Evolutionary conservation across 53 echinoderm and acorn worm species (phyloP).

Genomic region (Echinarachnius parma): DNA sequence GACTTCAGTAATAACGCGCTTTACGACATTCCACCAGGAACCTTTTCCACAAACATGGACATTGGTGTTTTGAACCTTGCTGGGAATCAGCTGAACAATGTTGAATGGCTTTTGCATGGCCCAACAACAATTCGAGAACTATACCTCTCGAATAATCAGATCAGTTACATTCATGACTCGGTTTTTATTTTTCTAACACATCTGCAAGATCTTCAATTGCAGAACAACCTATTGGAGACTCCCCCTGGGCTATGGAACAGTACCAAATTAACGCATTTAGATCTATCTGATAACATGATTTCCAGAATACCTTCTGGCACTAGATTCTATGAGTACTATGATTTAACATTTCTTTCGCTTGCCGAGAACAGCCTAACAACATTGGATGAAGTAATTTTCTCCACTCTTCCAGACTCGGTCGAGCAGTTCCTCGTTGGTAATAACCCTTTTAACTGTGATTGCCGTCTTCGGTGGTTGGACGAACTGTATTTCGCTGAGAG

Average conservation of each 20-base stretch:
- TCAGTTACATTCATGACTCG: slow-evolving; percentile 7
- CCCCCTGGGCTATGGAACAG: slow-evolving; percentile 15
- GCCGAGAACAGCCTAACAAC: slow-evolving; percentile 6
- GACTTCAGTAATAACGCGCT: slow-evolving; percentile 12
- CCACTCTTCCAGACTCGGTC: slow-evolving; percentile 9
- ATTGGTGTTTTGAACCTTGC: slow-evolving; percentile 1
- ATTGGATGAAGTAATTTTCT: slow-evolving; percentile 19
- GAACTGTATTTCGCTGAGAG: background rate
- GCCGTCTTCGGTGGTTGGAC: slow-evolving; percentile 24
- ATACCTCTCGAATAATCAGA: background rate
- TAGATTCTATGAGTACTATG: background rate
- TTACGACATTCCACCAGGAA: slow-evolving; percentile 27
- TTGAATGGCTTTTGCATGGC: slow-evolving; percentile 13
- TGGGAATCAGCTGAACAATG: background rate
- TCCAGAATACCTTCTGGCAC: slow-evolving; percentile 1
- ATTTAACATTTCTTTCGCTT: slow-evolving; percentile 14
- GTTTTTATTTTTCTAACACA: slow-evolving; percentile 13
- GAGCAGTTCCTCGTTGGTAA: slow-evolving; percentile 2
- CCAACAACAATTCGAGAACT: slow-evolving; percentile 16
- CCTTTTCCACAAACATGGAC: slow-evolving; percentile 22
- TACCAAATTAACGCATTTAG: slow-evolving; percentile 1
- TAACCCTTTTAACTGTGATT: slow-evolving; percentile 28
- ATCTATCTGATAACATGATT: slow-evolving; percentile 8
- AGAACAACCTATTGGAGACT: slow-evolving; percentile 7
- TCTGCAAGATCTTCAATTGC: slow-evolving; percentile 11